Conservation (phyloP, 2,797 vertebrate genomes). For the Hafferia zeledoni region DNA sequence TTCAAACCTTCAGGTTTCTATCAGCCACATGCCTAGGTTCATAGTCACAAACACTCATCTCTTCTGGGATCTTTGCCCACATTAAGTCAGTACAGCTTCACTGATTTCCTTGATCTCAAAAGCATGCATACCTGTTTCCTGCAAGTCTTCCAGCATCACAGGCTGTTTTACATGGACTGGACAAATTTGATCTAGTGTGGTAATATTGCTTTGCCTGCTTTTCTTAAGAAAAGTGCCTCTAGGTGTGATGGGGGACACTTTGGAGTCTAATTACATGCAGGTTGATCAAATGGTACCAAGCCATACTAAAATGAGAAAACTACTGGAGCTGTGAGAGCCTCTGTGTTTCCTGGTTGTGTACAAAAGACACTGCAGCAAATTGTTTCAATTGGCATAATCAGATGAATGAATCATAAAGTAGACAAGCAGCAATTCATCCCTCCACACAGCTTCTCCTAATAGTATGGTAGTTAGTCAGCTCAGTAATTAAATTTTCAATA, state of each 20-base stretch:
- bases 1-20: background rate
- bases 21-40: background rate
- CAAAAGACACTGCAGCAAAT: conserved; percentile 65
- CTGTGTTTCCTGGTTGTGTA: conserved; percentile 38
- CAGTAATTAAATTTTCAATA: background rate
- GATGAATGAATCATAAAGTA: conserved; percentile 67
- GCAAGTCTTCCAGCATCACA: background rate
- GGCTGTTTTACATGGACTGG: background rate
- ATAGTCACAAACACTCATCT: background rate
- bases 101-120: background rate
- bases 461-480: background rate
- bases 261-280: background rate
- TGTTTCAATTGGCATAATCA: conserved; percentile 60
- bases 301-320: background rate
- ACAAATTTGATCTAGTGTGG: background rate
- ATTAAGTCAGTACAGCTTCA: background rate
- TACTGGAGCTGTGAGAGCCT: conserved; percentile 20
- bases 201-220: background rate
- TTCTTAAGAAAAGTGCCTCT: background rate
- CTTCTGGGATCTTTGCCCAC: background rate
- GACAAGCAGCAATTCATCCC: conserved; percentile 62
- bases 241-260: background rate
- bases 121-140: background rate
- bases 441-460: background rate
- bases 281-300: conserved; percentile 24